These are phyloP conservation scores for Metallyticus violacea DNA, from an alignment of 2,888 invertebrate species.

Conservation along the genomic window DNA sequence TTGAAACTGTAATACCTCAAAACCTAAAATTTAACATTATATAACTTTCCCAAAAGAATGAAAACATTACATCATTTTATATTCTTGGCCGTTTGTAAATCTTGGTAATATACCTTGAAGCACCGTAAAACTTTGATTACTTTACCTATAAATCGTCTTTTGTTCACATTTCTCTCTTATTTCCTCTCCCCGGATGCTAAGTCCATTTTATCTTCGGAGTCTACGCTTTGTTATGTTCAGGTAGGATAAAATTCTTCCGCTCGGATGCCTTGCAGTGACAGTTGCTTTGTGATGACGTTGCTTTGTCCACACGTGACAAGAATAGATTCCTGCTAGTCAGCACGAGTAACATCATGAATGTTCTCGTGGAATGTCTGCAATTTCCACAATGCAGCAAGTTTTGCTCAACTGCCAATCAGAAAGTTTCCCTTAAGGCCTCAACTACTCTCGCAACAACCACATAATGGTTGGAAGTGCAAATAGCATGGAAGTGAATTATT, in stretches of 20 bases:
- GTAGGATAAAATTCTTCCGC: background rate
- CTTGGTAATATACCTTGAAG: background rate
- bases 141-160: background rate
- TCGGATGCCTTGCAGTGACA: background rate
- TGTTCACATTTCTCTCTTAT: background rate
- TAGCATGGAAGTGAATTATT: too few species aligned
- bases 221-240: background rate
- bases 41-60: background rate
- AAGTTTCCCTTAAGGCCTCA: background rate
- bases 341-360: background rate
- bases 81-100: background rate
- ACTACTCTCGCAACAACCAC: background rate
- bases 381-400: background rate
- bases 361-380: background rate
- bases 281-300: background rate
- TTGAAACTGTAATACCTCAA: too few species aligned
- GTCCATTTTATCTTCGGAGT: background rate
- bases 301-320: background rate
- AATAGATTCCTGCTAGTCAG: background rate
- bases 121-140: background rate
- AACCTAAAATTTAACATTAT: too few species aligned
- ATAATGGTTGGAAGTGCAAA: too few species aligned
- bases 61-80: background rate
- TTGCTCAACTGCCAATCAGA: background rate
- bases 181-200: background rate